phyloP scores from a whole-genome alignment of 1,140 invertebrate species.

The Danaus plexippus region DNA sequence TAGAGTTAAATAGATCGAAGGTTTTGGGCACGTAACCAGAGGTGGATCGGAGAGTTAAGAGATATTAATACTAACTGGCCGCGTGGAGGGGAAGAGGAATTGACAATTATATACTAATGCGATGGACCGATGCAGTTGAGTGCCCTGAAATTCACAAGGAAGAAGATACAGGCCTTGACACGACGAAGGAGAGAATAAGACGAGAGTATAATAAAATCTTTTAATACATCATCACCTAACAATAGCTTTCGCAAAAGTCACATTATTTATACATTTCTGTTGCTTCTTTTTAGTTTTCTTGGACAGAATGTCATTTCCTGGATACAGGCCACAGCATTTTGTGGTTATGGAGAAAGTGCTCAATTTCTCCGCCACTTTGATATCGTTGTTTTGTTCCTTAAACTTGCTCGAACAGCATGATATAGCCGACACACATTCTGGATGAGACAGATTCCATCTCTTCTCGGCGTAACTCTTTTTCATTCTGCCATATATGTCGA shows the following conservation, averaged over 20 bases:
- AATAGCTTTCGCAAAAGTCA: constrained; percentile 10
- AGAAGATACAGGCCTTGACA: too few relatives aligned
- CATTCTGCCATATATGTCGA: constrained; percentile 39
- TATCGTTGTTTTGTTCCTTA: constrained; percentile 1
- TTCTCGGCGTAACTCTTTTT: constrained; percentile 25
- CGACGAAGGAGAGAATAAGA: too few relatives aligned
- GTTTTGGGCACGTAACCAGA: too few relatives aligned
- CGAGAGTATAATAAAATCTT: too few relatives aligned
- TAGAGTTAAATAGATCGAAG: too few relatives aligned
- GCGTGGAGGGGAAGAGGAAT: too few relatives aligned
- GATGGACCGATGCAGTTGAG: too few relatives aligned
- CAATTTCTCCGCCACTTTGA: constrained; percentile 23
- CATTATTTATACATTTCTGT: constrained; percentile 9
- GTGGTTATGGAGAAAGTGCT: constrained; percentile 36
- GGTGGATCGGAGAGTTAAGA: too few relatives aligned
- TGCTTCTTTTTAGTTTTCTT: constrained; percentile 27
- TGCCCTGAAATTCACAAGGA: too few relatives aligned
- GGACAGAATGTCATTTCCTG: constrained; percentile 39
- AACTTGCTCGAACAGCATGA: constrained; percentile 19
- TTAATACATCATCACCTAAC: constrained; percentile 9
- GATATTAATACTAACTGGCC: too few relatives aligned
- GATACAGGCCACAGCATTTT: constrained; percentile 34
- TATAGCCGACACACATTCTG: constrained; percentile 21
- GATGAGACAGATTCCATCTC: constrained; percentile 10
- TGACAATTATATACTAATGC: too few relatives aligned